Conservation (phyloP, 2,888 invertebrate genomes). For the Epirrhoe alternata region DNA sequence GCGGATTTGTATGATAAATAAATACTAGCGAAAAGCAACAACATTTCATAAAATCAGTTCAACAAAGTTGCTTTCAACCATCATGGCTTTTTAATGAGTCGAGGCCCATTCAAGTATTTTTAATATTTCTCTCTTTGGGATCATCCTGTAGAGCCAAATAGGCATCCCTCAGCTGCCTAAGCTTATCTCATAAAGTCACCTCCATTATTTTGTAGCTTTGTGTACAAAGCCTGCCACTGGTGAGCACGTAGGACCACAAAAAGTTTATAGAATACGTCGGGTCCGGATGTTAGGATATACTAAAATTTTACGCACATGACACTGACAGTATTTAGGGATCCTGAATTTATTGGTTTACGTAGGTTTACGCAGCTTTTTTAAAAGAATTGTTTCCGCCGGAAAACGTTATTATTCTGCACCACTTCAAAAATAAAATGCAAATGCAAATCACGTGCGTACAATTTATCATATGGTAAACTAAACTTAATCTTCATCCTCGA, state of each 20-base stretch:
- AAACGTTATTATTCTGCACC: background rate
- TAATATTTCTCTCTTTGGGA: background rate
- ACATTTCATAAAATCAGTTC: too few relatives aligned
- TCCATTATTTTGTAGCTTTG: slow-evolving; percentile 17
- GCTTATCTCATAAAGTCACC: slow-evolving; percentile 22
- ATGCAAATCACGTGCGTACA: too few relatives aligned
- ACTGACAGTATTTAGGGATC: slow-evolving; percentile 24
- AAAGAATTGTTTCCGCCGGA: background rate
- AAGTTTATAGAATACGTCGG: slow-evolving; percentile 36
- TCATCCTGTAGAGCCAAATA: background rate
- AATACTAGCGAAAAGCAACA: too few relatives aligned
- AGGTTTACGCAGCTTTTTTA: slow-evolving; percentile 11
- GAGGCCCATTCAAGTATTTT: too few relatives aligned
- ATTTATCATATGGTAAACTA: too few relatives aligned
- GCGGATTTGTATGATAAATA: too few relatives aligned
- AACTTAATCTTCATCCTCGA: too few relatives aligned
- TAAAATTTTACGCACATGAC: slow-evolving; percentile 33
- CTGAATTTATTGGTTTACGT: slow-evolving; percentile 20
- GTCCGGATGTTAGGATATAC: slow-evolving; percentile 28
- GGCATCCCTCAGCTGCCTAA: slow-evolving; percentile 4
- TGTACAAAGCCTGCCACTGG: slow-evolving; percentile 26
- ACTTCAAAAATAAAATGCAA: too few relatives aligned
- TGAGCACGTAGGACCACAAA: slow-evolving; percentile 40
- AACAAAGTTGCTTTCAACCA: too few relatives aligned
- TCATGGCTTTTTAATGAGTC: too few relatives aligned